Percentiles rank a stretch among this genome's conserved stretches.
Evolutionary conservation across 1,140 invertebrate species (phyloP).

Genomic region (Anastatus disparis): DNA sequence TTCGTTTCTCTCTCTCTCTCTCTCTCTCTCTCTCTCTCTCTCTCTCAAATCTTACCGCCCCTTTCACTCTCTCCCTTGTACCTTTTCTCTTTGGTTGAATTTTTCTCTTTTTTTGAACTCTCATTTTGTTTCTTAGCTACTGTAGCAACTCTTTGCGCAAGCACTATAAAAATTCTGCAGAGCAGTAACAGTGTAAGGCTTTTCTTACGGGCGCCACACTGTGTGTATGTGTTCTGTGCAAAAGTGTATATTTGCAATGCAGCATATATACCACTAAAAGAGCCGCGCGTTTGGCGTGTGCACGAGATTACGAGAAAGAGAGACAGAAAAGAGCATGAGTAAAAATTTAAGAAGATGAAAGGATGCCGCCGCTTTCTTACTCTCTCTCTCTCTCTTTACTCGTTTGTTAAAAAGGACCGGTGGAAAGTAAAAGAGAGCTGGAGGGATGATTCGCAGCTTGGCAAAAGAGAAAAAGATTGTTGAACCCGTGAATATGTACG

Average conservation of each 20-base stretch:
- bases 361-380: neutral
- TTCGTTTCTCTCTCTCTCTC: neutral
- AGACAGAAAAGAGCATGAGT: too few relatives aligned
- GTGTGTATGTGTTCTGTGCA: neutral
- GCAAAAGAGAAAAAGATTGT: constrained; percentile 11
- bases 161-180: constrained; percentile 1
- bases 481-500: neutral
- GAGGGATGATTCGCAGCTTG: constrained; percentile 23
- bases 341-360: neutral
- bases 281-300: neutral
- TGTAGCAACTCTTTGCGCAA: neutral
- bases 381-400: too few relatives aligned
- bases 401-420: neutral
- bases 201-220: neutral
- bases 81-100: neutral
- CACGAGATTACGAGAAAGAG: neutral
- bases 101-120: neutral
- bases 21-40: neutral
- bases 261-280: neutral
- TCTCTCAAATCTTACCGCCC: neutral
- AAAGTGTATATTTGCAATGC: constrained; percentile 1
- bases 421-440: neutral
- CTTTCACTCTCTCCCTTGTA: neutral
- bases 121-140: neutral
- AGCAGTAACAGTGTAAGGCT: neutral